Evolutionary conservation across 2,113 vertebrate species (phyloP).

Genomic region (Tragelaphus strepsiceros): DNA sequence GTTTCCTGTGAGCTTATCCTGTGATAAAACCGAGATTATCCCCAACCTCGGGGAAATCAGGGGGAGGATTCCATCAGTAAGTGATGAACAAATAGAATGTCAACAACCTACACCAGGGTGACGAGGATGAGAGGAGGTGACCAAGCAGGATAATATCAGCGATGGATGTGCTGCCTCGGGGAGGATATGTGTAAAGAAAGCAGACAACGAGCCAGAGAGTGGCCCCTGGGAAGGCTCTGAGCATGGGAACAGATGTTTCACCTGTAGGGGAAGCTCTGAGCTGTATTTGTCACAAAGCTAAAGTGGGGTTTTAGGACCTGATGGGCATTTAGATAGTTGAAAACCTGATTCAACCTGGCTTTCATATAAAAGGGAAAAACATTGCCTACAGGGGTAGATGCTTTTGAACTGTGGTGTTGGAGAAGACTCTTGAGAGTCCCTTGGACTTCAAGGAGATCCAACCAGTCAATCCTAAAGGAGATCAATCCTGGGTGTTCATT

Average conservation of each 20-base stretch:
- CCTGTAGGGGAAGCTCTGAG: too few relatives aligned
- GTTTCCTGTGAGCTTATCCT: not conserved
- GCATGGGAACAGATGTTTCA: not conserved
- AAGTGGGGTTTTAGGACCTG: not conserved
- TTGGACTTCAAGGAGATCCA: not conserved
- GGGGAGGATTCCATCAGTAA: not conserved
- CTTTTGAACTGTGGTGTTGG: not conserved
- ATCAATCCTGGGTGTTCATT: not conserved
- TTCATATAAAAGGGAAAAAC: not conserved
- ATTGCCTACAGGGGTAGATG: not conserved
- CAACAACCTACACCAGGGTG: too few relatives aligned
- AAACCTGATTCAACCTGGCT: not conserved
- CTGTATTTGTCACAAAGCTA: too few relatives aligned
- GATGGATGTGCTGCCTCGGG: rapidly evolving
- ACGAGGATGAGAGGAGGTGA: not conserved
- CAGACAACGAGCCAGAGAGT: not conserved
- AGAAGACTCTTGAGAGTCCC: not conserved
- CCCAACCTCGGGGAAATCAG: not conserved
- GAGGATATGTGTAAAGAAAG: not conserved
- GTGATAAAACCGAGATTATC: not conserved
- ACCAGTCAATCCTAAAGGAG: not conserved
- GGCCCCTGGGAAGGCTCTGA: not conserved
- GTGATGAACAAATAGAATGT: not conserved
- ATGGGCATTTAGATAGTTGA: not conserved
- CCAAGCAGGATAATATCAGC: not conserved